Evolutionary conservation across 2,797 vertebrate genomes (phyloP).

Genomic region (Loris lydekkerianus): DNA sequence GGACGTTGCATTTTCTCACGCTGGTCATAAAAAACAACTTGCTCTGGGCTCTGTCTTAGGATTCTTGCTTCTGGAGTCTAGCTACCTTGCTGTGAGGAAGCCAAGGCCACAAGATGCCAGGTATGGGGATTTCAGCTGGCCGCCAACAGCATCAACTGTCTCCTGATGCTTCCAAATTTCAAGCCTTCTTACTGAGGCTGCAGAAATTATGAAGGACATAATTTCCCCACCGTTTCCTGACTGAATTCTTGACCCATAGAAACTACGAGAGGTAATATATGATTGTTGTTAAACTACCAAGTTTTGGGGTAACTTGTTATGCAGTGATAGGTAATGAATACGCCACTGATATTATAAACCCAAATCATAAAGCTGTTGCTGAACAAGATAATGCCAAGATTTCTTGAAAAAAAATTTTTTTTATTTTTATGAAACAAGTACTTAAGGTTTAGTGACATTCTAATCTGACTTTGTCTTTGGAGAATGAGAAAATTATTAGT

Average conservation of each 20-base stretch:
- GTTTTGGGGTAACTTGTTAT: neutral
- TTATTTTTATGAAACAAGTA: neutral
- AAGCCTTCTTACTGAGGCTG: neutral
- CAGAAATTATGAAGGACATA: neutral
- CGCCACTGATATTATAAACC: neutral
- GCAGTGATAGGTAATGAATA: neutral
- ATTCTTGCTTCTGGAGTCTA: neutral
- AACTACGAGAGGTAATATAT: neutral
- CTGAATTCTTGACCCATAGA: neutral
- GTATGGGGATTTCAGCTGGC: neutral
- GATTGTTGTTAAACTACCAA: neutral
- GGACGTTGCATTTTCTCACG: neutral
- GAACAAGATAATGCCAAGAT: neutral
- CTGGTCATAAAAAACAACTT: neutral
- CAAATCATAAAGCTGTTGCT: neutral
- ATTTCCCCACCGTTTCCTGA: neutral
- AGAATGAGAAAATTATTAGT: neutral
- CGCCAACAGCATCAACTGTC: neutral
- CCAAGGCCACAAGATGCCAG: neutral
- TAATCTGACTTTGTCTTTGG: neutral
- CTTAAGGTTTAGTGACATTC: slow-evolving; percentile 19
- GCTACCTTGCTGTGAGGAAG: neutral
- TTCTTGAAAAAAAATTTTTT: neutral
- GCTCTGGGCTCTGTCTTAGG: neutral
- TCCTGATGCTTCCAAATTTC: neutral